phyloP scores from a whole-genome alignment of 2,888 invertebrate genomes.

The Junonia oenone region DNA sequence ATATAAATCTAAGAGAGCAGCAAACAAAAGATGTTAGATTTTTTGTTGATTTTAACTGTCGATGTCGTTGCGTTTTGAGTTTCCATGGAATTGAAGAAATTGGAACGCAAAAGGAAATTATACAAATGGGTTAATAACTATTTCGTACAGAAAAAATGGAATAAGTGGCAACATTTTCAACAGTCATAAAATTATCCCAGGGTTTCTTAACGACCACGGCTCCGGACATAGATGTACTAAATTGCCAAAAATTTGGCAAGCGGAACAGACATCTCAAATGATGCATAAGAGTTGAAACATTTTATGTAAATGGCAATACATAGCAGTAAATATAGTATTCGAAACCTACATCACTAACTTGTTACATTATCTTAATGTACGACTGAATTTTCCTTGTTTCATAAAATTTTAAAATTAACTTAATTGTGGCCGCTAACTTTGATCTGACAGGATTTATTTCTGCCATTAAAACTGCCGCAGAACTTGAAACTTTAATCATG shows the following conservation, averaged over 20 bases:
- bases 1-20: background rate
- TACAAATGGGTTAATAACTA: background rate
- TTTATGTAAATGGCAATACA: constrained; percentile 1
- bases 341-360: background rate
- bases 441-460: constrained; percentile 2
- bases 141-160: background rate
- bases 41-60: background rate
- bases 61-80: background rate
- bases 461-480: constrained; percentile 5
- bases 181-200: background rate
- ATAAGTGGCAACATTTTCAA: background rate
- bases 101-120: background rate
- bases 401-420: background rate
- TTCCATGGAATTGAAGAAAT: background rate
- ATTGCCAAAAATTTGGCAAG: constrained; percentile 11
- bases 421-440: constrained; percentile 4
- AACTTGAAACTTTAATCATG: constrained; percentile 3
- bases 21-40: background rate
- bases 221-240: constrained; percentile 7
- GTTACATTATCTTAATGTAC: background rate
- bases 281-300: background rate
- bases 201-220: background rate
- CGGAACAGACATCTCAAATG: constrained; percentile 2
- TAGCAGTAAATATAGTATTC: background rate
- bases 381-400: background rate